These are phyloP conservation scores for Clitarchus hookeri DNA, from an alignment of 2,888 invertebrate species.

Conservation along the genomic window DNA sequence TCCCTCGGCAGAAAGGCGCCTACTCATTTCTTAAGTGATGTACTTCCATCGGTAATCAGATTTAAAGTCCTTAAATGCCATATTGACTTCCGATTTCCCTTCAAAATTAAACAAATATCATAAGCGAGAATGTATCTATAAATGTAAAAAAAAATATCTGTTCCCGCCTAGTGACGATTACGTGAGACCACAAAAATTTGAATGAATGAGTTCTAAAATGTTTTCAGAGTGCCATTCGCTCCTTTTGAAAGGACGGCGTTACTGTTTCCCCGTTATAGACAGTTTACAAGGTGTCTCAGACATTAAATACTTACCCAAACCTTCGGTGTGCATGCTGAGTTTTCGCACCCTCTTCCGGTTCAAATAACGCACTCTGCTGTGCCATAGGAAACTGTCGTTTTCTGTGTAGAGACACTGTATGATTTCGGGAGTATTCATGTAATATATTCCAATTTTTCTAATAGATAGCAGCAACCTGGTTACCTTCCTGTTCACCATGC, in stretches of 20 bases:
- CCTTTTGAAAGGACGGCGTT: background rate
- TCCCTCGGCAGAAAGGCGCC: background rate
- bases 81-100: background rate
- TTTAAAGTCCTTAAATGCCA: background rate
- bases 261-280: background rate
- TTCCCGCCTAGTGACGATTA: background rate
- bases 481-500: background rate
- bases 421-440: background rate
- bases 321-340: background rate
- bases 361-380: background rate
- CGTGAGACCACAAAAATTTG: background rate
- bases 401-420: background rate
- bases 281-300: background rate
- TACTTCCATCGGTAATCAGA: background rate
- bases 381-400: background rate
- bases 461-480: background rate
- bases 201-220: background rate
- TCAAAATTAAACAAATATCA: slow-evolving; percentile 16
- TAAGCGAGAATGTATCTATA: background rate
- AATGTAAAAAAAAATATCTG: background rate
- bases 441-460: background rate
- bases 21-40: background rate
- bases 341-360: background rate
- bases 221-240: background rate
- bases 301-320: background rate